These are phyloP conservation scores for Gobius niger DNA, from an alignment of 2,113 vertebrate genomes.

Conservation along the genomic window DNA sequence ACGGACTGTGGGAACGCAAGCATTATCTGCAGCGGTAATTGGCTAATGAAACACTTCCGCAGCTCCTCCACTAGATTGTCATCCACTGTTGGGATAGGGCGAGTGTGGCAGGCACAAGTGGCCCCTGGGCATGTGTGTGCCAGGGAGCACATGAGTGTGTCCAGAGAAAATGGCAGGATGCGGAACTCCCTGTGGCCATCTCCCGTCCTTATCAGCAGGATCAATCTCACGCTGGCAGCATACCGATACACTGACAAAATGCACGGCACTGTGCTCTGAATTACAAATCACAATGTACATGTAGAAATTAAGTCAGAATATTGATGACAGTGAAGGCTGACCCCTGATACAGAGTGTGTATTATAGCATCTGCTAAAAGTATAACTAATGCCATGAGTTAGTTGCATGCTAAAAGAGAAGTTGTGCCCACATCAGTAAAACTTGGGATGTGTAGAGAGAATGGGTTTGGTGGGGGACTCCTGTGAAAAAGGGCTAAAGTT, in stretches of 20 bases:
- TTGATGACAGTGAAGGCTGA: slow-evolving; percentile 38
- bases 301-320: slow-evolving; percentile 36
- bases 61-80: slow-evolving; percentile 62
- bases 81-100: slow-evolving; percentile 57
- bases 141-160: slow-evolving; percentile 37
- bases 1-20: slow-evolving; percentile 73
- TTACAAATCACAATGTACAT: slow-evolving; percentile 52
- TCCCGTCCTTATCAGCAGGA: slow-evolving; percentile 59
- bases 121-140: slow-evolving; percentile 37
- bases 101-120: slow-evolving; percentile 40
- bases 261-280: slow-evolving; percentile 39
- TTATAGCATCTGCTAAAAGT: not conserved
- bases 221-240: slow-evolving; percentile 56
- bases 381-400: not conserved
- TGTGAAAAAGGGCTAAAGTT: slow-evolving; percentile 73
- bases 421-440: slow-evolving; percentile 56
- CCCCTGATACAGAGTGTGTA: slow-evolving; percentile 3
- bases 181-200: slow-evolving; percentile 73
- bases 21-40: slow-evolving; percentile 79
- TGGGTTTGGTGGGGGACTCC: slow-evolving; percentile 32
- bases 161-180: slow-evolving; percentile 73
- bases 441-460: slow-evolving; percentile 40
- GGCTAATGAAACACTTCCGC: slow-evolving; percentile 82
- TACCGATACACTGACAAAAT: slow-evolving; percentile 56
- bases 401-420: slow-evolving; percentile 31